A percentile compares a stretch with the other conserved stretches of the same genome.
These are phyloP conservation scores for Cydia amplana DNA, from an alignment of 1,140 invertebrate genomes.

Conservation along the genomic window DNA sequence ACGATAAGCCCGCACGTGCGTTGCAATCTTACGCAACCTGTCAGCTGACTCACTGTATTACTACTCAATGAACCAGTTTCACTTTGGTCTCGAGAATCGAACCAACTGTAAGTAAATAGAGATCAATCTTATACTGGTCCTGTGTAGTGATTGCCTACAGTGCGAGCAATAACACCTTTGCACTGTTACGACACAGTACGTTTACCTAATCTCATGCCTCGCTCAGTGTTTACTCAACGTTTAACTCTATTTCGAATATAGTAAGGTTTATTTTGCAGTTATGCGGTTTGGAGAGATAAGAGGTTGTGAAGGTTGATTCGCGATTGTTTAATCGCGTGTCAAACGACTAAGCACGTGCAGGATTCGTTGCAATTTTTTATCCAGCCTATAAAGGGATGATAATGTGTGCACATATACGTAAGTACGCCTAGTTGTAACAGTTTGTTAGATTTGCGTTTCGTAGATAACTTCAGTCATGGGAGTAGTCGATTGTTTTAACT, in stretches of 20 bases:
- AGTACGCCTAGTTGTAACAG: too few relatives aligned
- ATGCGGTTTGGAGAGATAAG: not conserved
- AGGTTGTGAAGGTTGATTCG: not conserved
- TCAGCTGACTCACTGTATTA: conserved; percentile 7
- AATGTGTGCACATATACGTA: too few relatives aligned
- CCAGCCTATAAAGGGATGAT: too few relatives aligned
- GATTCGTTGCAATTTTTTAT: not conserved
- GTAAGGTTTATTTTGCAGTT: not conserved
- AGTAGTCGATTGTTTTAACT: too few relatives aligned
- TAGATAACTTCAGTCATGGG: too few relatives aligned
- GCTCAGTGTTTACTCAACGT: not conserved
- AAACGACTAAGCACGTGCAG: conserved; percentile 7
- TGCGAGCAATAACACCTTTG: not conserved
- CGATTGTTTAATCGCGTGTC: conserved; percentile 29
- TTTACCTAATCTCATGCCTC: not conserved
- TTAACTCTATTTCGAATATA: not conserved
- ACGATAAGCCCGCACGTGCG: conserved; percentile 23
- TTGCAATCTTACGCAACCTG: conserved; percentile 20
- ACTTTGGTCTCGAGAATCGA: not conserved
- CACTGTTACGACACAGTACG: conserved; percentile 3
- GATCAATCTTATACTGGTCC: not conserved
- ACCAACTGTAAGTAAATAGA: not conserved
- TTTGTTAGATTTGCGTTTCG: too few relatives aligned
- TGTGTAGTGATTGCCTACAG: not conserved
- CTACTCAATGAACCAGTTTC: not conserved